Base-by-base conservation (phyloP, 2,113 vertebrate species). In the Paralichthys olivaceus region DNA sequence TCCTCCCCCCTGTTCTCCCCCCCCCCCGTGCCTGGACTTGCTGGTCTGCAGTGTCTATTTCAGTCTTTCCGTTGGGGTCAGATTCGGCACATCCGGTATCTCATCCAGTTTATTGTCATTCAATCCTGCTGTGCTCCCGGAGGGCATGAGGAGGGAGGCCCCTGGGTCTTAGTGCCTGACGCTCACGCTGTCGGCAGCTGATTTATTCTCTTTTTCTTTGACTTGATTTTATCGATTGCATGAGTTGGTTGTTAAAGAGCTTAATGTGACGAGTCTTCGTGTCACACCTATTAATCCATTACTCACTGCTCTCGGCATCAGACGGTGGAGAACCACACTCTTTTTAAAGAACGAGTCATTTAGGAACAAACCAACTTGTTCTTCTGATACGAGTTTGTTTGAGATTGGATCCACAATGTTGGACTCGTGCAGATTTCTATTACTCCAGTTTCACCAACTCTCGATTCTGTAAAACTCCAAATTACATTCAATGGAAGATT, bases 31-130 rank as follows among this genome's bases (percentile, higher is more conserved):
- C 91, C 81, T 80, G 74, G 89, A 90, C 89, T 90, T 77, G 81
- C 91, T 91, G 87, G 88, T 85, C 84, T 93, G 88, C 91, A 93
- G 86, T 94, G 92, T 95, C 94, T 95, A 94, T 96, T 96, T 96
- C 91, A 94, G 92, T 95, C 94, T 92, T 94, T 96, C 91, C 93
- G 93, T 90, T 90, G 90, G 92, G 92, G 93, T 96, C 86, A 84
- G 90, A 96, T 95, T 95, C 93, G 85, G 93, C 92, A 93, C 88
- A 90, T 94, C 94, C 92, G 90, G 91, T 94, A 94, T 94, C 91
- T 93, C 94, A 95, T 95, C 94, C 92, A 94, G 89, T 95, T 96
- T 94, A 89, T 93, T 95, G 90, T 93, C 89, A 93, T 94, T 93
- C 91, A 91, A 92, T 93, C 85, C 86, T 55, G 81, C 81, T 91